Percentiles rank a stretch among this genome's conserved stretches.
Conservation (phyloP, 2,888 invertebrate genomes). For the Mylabris sibirica region DNA sequence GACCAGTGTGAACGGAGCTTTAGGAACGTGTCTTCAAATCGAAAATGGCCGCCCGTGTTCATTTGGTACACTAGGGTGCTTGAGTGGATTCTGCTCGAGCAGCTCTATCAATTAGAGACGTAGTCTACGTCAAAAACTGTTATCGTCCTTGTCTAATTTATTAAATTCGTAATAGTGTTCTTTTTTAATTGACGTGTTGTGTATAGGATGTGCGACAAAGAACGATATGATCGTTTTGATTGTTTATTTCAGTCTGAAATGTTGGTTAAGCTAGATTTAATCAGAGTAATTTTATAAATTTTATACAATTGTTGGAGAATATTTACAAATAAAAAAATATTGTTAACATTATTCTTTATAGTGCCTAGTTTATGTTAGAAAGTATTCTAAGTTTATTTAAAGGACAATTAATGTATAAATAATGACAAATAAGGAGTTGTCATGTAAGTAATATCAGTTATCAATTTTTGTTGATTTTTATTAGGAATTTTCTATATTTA, state of each 20-base stretch:
- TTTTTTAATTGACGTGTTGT: not conserved
- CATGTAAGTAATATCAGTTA: slow-evolving; percentile 46
- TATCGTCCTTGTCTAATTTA: not conserved
- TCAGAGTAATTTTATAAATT: not conserved
- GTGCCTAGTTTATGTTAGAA: slow-evolving; percentile 33
- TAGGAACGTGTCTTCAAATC: not conserved
- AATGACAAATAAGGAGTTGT: slow-evolving; percentile 54
- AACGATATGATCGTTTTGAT: slow-evolving; percentile 4
- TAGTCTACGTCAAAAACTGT: not conserved
- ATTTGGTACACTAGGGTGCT: not conserved
- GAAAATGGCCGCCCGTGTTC: not conserved
- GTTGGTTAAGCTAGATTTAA: not conserved
- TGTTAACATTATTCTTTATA: slow-evolving; percentile 26
- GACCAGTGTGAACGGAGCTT: not conserved
- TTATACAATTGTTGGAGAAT: slow-evolving; percentile 16
- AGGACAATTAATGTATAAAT: slow-evolving; percentile 43
- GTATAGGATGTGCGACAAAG: not conserved
- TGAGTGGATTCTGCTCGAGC: not conserved
- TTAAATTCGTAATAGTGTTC: not conserved
- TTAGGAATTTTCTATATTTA: not conserved
- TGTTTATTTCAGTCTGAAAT: slow-evolving; percentile 6
- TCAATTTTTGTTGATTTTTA: slow-evolving; percentile 27
- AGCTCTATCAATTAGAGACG: not conserved
- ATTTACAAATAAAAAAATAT: slow-evolving; percentile 26
- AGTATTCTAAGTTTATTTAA: slow-evolving; percentile 24